Conservation (phyloP, 2,113 vertebrate species). For the Atractosteus spatula region DNA sequence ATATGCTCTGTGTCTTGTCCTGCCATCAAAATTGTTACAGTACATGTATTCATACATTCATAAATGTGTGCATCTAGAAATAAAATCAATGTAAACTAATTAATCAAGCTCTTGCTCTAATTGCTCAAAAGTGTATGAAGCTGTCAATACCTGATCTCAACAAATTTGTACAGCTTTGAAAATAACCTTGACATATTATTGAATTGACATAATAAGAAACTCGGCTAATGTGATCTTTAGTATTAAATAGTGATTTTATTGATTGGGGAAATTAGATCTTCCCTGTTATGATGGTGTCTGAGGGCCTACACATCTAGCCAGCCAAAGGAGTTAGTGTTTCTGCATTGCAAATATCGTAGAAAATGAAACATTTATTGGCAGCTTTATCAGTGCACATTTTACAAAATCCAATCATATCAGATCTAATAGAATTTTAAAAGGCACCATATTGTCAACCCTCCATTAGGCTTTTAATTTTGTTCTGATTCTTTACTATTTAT, state of each 20-base stretch:
- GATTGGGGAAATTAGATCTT: not conserved
- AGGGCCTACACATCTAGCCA: not conserved
- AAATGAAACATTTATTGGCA: not conserved
- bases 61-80: no score
- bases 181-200: slow-evolving; percentile 6
- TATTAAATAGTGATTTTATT: slow-evolving; percentile 6
- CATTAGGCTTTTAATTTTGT: no score
- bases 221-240: slow-evolving; percentile 1
- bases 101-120: not conserved
- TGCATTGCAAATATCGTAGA: not conserved
- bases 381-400: not conserved
- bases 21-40: no score
- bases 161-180: slow-evolving; percentile 1
- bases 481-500: no score
- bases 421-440: not conserved
- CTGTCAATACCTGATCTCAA: not conserved
- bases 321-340: not conserved
- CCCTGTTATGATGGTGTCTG: not conserved
- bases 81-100: no score
- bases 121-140: not conserved
- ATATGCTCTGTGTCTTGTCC: no score
- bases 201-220: not conserved
- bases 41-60: no score
- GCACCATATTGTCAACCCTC: not conserved
- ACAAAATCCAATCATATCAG: not conserved